phyloP scores from a whole-genome alignment of 2,888 invertebrate genomes.

The Eupeodes luniger region DNA sequence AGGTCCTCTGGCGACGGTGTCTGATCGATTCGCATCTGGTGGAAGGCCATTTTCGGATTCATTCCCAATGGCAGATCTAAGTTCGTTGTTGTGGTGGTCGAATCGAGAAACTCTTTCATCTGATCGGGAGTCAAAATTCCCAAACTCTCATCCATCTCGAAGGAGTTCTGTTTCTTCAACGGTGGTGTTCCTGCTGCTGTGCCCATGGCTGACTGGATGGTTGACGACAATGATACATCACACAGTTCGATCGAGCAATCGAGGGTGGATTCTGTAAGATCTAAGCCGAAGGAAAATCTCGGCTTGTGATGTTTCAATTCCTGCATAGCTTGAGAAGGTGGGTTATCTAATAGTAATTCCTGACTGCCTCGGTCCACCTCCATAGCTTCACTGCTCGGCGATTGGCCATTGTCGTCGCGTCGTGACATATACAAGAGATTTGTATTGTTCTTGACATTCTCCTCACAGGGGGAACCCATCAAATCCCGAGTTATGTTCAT shows the following conservation, averaged over 20 bases:
- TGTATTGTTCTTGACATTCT: constrained; percentile 77
- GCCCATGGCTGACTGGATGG: constrained; percentile 77
- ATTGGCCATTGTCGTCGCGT: constrained; percentile 77
- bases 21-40: constrained; percentile 87
- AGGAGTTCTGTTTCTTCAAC: constrained; percentile 89
- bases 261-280: constrained; percentile 82
- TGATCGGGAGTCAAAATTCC: constrained; percentile 95
- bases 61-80: constrained; percentile 85
- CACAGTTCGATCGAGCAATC: constrained; percentile 84
- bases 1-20: constrained; percentile 94
- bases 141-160: constrained; percentile 92
- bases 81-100: constrained; percentile 87
- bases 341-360: constrained; percentile 59
- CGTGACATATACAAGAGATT: constrained; percentile 81
- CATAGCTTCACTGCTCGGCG: constrained; percentile 80
- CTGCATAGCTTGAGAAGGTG: constrained; percentile 77
- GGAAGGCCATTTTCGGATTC: constrained; percentile 83
- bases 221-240: constrained; percentile 82
- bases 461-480: constrained; percentile 77
- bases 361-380: constrained; percentile 78
- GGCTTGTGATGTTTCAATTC: constrained; percentile 79
- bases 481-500: constrained; percentile 81
- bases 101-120: constrained; percentile 90
- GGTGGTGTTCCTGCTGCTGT: constrained; percentile 77
- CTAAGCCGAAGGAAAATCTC: constrained; percentile 83